Evolutionary conservation across 1,140 invertebrate species (phyloP), one percentile per base, ranked within the genome.

Genomic region (Micrasema longulum): DNA sequence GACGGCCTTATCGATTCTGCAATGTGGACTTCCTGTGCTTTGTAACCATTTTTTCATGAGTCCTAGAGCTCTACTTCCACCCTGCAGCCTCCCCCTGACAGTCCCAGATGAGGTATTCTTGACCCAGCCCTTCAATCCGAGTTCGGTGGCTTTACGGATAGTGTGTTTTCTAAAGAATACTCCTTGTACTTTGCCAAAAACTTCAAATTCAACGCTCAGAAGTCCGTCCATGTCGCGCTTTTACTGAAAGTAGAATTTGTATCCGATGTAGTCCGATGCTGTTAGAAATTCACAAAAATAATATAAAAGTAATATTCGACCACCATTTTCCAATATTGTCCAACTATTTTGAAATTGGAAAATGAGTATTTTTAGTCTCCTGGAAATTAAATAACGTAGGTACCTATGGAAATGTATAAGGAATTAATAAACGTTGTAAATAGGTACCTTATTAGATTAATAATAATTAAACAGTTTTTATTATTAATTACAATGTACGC

Each of bases 41-140:
- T 84, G 77, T 0, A 92, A 80, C 89, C 89, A 91, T 35, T 84
- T 76, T 80, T 89, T 91, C 84, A 91, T 89, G 73, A 85, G 79
- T 12, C 82, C 81, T 12, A 91, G 80, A 55, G 85, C 84, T 0
- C 83, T 78, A 38, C 80, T 74, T 0, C 81, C 77, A 11, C 91
- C 91, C 81, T 92, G 88, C 14, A 91, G 72, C 67, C 84, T 80
- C 1, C 91, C 91, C 43, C 85, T 77, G 0, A 92, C 90, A 7
- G 90, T 91, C 0, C 87, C 87, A 69, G 81, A 77, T 5, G 82
- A 76, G 2, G 90, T 91, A 77, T 92, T 92, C 84, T 86, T 88
- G 55, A 89, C 88, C 88, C 89, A 92, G 50, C 91, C 90, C 73
- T 86, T 86, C 1, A 92, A 76, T 3, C 87, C 84, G 0, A 89